Evolutionary conservation across 2,797 vertebrate genomes (phyloP).

Genomic region (Poecilia wingei): DNA sequence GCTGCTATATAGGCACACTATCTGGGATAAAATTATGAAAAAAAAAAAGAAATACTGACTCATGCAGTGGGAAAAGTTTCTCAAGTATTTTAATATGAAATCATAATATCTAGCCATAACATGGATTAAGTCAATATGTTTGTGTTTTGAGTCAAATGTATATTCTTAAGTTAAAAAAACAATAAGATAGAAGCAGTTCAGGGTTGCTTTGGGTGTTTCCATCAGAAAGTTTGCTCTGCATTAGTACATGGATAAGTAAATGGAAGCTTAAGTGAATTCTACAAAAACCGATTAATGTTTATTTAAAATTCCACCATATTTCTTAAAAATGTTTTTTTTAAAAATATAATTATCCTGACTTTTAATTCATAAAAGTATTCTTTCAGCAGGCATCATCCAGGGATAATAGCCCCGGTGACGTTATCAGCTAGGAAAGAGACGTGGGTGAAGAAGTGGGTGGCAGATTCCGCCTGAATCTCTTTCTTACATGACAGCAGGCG

Average conservation of each 20-base stretch:
- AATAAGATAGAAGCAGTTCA: background rate
- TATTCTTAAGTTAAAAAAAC: background rate
- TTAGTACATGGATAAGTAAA: background rate
- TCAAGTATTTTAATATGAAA: background rate
- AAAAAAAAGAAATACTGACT: background rate
- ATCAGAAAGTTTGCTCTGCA: background rate
- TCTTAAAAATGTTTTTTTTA: background rate
- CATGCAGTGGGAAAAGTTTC: background rate
- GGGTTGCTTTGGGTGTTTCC: background rate
- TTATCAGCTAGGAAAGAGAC: slow-evolving; percentile 45
- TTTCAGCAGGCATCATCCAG: slow-evolving; percentile 53
- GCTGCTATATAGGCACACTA: background rate
- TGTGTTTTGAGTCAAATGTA: background rate
- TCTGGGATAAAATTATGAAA: background rate
- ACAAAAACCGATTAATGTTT: background rate
- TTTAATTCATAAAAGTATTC: slow-evolving; percentile 4
- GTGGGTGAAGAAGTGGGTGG: slow-evolving; percentile 53
- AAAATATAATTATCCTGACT: background rate
- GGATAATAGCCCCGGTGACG: slow-evolving; percentile 64
- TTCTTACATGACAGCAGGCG: slow-evolving; percentile 70
- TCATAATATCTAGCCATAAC: background rate
- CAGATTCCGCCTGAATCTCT: slow-evolving; percentile 60
- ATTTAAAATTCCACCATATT: slow-evolving; percentile 22
- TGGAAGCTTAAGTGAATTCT: background rate
- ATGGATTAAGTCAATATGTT: background rate